Evolutionary conservation across 30 jellyfish, hydroid and myxozoan genomes (phyloP), one percentile per base, ranked within the genome.

Genomic region (Cassiopea xamachana): DNA sequence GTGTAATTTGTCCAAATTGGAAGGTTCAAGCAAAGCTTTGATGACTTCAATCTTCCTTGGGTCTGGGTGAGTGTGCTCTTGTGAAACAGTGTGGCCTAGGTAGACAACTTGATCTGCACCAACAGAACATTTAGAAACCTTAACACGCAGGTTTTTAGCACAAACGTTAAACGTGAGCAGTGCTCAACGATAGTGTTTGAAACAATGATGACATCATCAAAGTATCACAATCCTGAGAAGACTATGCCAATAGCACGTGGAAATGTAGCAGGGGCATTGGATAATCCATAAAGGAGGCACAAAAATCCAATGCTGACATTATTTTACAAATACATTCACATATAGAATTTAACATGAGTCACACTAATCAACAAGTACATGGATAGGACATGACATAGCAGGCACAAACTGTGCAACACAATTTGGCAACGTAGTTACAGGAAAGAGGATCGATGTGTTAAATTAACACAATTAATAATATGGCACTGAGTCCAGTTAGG

Each of bases 401-500:
- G 39, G 39, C 39, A 27, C 39, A 27, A 27, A 27, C 39, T 27
- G 39, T 27, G 39, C 39, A 27, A 27, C 39, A 27, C 39, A 27
- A 27, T 27, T 27, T 27, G 39, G 39, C 39, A 27, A 27, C 39
- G 39, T 27, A 27, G 39, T 27, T 27, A 27, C 39, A 27, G 39
- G 39, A 27, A 27, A 27, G 39, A 27, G 39, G 39, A 27, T 27
- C 39, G 39, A 27, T 27, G 39, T 27, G 39, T 27, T 27, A 27
- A 27, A 27, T 27, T 27, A 27, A 0, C 39, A 27, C 39, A 27
- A 27, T 27, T 12, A 46, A 18, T 46, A 64, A 51, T 48, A 50
- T 14, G 94, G 89, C 82, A 64, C 94, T 83, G 59, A 87, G 85
- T 83, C 79, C 49, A 87, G 94, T 67, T 87, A 46, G 94, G 51